These are phyloP conservation scores for Aphodius granarius DNA, from an alignment of 2,888 invertebrate species.

Conservation along the genomic window DNA sequence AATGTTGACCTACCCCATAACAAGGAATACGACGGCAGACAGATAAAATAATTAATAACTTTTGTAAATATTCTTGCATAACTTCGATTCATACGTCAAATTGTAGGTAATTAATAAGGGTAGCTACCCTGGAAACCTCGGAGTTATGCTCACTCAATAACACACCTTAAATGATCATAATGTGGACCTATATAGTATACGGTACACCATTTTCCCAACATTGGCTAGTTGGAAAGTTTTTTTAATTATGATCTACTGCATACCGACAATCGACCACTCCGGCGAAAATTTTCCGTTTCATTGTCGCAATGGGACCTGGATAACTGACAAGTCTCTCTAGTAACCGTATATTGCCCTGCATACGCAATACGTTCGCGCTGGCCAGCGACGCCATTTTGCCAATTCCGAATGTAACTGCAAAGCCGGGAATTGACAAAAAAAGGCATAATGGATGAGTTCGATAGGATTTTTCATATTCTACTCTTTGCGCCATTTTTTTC, in stretches of 20 bases:
- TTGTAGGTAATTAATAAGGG: no score
- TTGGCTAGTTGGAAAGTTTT: neutral
- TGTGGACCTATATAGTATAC: neutral
- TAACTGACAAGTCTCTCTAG: neutral
- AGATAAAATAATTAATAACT: no score
- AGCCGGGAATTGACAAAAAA: neutral
- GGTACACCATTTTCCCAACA: neutral
- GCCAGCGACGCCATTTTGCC: neutral
- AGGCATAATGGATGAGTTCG: neutral
- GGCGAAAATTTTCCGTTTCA: neutral
- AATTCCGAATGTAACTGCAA: neutral
- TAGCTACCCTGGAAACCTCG: no score
- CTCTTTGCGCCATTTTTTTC: neutral
- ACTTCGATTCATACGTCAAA: no score
- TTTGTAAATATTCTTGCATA: no score
- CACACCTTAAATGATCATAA: no score
- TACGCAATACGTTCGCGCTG: neutral
- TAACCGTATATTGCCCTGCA: neutral
- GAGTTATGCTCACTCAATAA: no score
- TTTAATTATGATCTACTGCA: neutral
- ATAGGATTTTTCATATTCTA: neutral
- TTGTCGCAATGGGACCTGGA: neutral
- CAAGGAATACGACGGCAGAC: no score
- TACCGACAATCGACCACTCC: neutral
- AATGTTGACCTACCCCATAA: no score